Percentiles rank a stretch among this genome's conserved stretches.
These are phyloP conservation scores for Odocoileus hemionus DNA, from an alignment of 2,113 vertebrate species.

Conservation along the genomic window DNA sequence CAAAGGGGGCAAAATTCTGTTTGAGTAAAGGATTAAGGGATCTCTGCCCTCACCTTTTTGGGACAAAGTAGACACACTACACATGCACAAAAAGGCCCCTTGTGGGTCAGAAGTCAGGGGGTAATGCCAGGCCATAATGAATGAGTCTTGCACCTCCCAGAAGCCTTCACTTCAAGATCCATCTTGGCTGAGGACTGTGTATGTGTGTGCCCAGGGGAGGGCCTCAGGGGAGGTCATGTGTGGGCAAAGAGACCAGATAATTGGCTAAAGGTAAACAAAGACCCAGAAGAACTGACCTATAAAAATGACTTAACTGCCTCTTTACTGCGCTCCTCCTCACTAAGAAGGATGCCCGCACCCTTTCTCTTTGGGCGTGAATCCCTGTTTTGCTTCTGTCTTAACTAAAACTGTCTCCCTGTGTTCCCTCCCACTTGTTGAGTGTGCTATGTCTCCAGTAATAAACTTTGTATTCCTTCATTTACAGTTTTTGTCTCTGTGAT, in stretches of 20 bases:
- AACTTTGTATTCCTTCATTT: not conserved
- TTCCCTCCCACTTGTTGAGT: not conserved
- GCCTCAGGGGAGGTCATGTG: not conserved
- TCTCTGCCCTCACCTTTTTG: not conserved
- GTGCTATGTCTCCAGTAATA: not conserved
- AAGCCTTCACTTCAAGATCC: not conserved
- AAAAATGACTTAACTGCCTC: not conserved
- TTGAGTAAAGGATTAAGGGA: not conserved
- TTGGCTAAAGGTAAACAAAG: not conserved
- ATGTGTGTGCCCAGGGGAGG: not conserved
- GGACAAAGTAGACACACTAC: not conserved
- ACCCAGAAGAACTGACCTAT: not conserved
- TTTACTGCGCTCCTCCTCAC: not conserved
- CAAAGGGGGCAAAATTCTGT: not conserved
- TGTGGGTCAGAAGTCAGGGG: not conserved
- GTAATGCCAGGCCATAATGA: not conserved
- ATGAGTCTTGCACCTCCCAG: not conserved
- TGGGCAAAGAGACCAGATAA: not conserved
- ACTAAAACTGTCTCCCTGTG: not conserved
- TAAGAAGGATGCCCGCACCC: not conserved
- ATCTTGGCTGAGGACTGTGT: not conserved
- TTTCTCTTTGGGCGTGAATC: not conserved
- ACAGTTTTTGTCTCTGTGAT: not conserved
- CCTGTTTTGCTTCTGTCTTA: not conserved
- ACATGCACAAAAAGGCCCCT: not conserved